These are phyloP conservation scores for Pherbina coryleti DNA, from an alignment of 2,888 invertebrate genomes.

Conservation along the genomic window DNA sequence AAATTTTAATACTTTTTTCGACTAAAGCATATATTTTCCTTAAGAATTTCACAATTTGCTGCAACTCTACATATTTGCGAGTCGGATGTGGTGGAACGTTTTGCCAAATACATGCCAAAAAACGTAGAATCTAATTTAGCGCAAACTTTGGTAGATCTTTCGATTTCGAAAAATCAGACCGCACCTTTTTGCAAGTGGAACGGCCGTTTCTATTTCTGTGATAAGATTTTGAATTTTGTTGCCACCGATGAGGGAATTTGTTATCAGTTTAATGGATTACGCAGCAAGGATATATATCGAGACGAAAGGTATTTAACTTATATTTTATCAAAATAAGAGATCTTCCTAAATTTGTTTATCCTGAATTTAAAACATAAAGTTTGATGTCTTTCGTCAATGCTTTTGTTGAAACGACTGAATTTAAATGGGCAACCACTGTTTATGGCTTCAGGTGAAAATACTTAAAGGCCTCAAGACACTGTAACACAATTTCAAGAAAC, in stretches of 20 bases:
- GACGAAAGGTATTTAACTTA: constrained; percentile 49
- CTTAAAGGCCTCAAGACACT: too few species aligned
- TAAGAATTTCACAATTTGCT: constrained; percentile 57
- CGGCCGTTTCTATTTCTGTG: constrained; percentile 64
- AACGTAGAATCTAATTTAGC: constrained; percentile 50
- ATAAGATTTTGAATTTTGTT: constrained; percentile 62
- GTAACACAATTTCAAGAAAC: too few species aligned
- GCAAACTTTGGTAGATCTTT: constrained; percentile 58
- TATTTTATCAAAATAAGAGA: too few species aligned
- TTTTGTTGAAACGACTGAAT: too few species aligned
- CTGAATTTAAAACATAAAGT: too few species aligned
- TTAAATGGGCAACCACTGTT: too few species aligned
- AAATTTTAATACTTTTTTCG: too few species aligned
- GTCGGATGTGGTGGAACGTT: constrained; percentile 56
- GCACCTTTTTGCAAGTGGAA: constrained; percentile 66
- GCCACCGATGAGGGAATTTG: constrained; percentile 67
- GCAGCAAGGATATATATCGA: constrained; percentile 62
- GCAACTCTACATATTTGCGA: constrained; percentile 66
- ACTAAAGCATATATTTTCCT: neutral
- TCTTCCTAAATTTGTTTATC: too few species aligned
- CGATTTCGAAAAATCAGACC: constrained; percentile 62
- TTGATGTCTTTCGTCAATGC: too few species aligned
- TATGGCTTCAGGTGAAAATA: too few species aligned
- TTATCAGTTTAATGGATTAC: constrained; percentile 66
- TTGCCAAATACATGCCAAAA: constrained; percentile 54